Evolutionary conservation across 2,797 vertebrate genomes (phyloP).

Genomic region (Acestrorhynchus altus): DNA sequence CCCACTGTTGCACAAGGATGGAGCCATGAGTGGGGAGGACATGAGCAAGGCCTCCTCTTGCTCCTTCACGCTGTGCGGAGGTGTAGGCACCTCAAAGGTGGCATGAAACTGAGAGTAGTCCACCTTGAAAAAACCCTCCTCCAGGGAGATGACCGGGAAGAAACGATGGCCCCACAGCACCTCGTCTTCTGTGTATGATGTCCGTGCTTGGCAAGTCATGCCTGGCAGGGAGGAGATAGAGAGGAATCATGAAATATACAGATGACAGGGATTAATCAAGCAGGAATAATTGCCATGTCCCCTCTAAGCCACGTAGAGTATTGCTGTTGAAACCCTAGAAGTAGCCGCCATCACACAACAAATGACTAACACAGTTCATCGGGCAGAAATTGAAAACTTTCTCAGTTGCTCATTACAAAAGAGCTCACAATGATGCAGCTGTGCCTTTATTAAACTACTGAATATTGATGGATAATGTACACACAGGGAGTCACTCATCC

Average conservation of each 20-base stretch:
- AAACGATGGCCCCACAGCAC: conserved; percentile 99
- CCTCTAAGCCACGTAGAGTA: conserved; percentile 20
- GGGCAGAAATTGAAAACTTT: conserved; percentile 4
- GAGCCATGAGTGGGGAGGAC: conserved; percentile 95
- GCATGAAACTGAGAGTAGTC: conserved; percentile 99
- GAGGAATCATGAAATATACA: conserved; percentile 19
- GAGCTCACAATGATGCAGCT: conserved; percentile 16
- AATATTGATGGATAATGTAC: conserved; percentile 32
- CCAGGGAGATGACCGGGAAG: conserved; percentile 97
- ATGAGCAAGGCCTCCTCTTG: conserved; percentile 97
- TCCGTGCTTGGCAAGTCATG: conserved; percentile 99
- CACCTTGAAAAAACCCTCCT: conserved; percentile 99
- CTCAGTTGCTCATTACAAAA: conserved; percentile 20
- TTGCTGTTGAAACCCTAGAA: conserved; percentile 15
- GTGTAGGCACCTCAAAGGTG: conserved; percentile 94
- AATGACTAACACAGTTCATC: conserved; percentile 19
- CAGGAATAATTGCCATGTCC: conserved; percentile 14
- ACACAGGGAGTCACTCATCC: conserved; percentile 18
- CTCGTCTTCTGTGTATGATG: conserved; percentile 97
- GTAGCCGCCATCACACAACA: background rate
- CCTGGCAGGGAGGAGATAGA: conserved; percentile 74
- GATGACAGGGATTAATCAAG: conserved; percentile 17
- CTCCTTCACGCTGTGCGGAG: conserved; percentile 96
- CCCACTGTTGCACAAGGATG: conserved; percentile 94
- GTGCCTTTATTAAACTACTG: conserved; percentile 12